phyloP scores from a whole-genome alignment of 1,140 invertebrate species.

The Samia ricini region DNA sequence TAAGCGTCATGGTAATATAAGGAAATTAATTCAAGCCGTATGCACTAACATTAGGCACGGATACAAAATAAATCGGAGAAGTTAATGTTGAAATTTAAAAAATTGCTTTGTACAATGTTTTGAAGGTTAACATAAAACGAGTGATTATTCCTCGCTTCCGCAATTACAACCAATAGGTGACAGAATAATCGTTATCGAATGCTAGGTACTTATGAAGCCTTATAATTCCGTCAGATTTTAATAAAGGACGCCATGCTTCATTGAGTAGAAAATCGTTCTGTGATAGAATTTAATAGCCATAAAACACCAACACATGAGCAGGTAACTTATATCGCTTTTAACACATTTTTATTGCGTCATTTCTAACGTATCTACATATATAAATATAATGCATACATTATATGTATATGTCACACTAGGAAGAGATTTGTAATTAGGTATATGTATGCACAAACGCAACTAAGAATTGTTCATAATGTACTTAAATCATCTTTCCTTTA shows the following conservation, averaged over 20 bases:
- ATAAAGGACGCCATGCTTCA: conserved; percentile 12
- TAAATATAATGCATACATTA: not conserved
- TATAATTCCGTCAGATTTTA: conserved; percentile 8
- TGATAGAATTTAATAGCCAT: conserved; percentile 8
- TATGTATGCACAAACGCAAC: not conserved
- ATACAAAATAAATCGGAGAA: not conserved
- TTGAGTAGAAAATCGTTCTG: conserved; percentile 12
- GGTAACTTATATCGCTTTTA: not conserved
- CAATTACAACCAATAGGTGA: not conserved
- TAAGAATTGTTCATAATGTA: not conserved
- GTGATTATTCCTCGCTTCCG: not conserved
- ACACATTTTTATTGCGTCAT: not conserved
- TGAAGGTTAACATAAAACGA: not conserved
- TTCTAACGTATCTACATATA: not conserved
- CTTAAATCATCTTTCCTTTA: not conserved
- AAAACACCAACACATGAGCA: conserved; percentile 1
- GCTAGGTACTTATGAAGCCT: not conserved
- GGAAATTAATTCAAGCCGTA: no score
- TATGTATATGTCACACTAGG: not conserved
- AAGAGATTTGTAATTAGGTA: not conserved
- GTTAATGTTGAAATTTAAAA: not conserved
- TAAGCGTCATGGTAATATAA: no score
- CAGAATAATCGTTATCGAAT: not conserved
- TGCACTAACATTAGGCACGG: not conserved
- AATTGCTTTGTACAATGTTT: not conserved